Evolutionary conservation across 30 jellyfish, hydroid and myxozoan genomes (phyloP), one percentile per base, ranked within the genome.

Genomic region (Catostylus mosaicus): DNA sequence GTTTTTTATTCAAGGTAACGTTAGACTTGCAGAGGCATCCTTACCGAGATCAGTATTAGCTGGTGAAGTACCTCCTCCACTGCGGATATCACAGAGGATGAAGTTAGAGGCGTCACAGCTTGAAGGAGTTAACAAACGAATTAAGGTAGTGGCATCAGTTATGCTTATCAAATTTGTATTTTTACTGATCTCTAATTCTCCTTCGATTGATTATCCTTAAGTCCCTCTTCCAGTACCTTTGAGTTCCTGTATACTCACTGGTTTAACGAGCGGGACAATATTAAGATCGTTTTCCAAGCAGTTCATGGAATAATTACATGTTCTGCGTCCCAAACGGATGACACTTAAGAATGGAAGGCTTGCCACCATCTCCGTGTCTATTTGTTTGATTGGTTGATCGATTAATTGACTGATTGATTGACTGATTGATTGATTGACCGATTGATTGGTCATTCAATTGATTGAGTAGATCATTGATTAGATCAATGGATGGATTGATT

Each of bases 11-110:
- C 20, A n/a, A 92, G 98, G 98, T 11, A 86, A 87, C 51, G 93
- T 84, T 1, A 88, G 92, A 63, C 72, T 92, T 23, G 98, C 97
- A 38, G 98, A 92, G 63, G 92, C 91, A 10, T 92, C 98, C 40
- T 70, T 92, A 67, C 98, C 98, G 65, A 79, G 98, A 65, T 82
- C 97, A 50, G 92, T 86, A n/a, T 82, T 80, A 48, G 97, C 98
- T 19, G 95, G 95, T n/a, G 98, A 92, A 59, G 97, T 92, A 6
- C 98, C 98, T 8, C 98, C 98, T 22, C 95, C 98, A 6, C 71
- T 92, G 72, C 45, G 97, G 27, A 92, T 92, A 35, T 92, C 98
- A 54, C 98, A 92, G 47, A 82, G 98, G 31, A 92, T 92, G 98
- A 92, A 92, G 59, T 73, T 92, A 52, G 98, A 92, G 50, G 77